Evolutionary conservation across 1,140 invertebrate species (phyloP).

Genomic region (Aphis craccivora): DNA sequence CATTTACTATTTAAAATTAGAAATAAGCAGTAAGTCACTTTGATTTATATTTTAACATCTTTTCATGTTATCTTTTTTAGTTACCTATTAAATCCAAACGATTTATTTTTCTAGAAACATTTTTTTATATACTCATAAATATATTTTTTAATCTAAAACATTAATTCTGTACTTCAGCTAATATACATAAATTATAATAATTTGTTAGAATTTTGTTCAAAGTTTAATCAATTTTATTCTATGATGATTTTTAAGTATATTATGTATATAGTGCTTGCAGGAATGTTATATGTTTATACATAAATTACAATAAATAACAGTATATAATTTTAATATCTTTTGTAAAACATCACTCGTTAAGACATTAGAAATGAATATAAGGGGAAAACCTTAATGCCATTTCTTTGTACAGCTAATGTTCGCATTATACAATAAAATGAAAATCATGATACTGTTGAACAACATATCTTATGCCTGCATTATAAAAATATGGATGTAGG

Average conservation of each 20-base stretch:
- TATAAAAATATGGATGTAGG: background rate
- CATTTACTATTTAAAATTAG: background rate
- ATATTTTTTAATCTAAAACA: background rate
- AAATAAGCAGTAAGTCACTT: background rate
- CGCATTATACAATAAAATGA: background rate
- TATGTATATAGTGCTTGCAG: background rate
- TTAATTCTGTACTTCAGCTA: background rate
- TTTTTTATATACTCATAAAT: background rate
- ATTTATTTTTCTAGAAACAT: background rate
- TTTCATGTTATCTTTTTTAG: background rate
- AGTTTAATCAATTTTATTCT: background rate
- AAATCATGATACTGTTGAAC: background rate
- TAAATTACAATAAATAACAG: background rate
- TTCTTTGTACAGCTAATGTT: background rate
- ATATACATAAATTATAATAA: background rate
- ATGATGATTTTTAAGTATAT: background rate
- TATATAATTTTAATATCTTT: background rate
- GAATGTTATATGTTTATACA: background rate
- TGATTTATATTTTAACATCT: background rate
- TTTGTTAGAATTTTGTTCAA: background rate
- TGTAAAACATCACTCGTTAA: background rate
- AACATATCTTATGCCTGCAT: background rate
- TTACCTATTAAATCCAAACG: background rate
- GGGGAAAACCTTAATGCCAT: background rate
- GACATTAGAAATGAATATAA: background rate